A percentile compares a stretch with the other conserved stretches of the same genome.
phyloP scores from a whole-genome alignment of 2,797 vertebrate species.

The Pelodytes ibericus region DNA sequence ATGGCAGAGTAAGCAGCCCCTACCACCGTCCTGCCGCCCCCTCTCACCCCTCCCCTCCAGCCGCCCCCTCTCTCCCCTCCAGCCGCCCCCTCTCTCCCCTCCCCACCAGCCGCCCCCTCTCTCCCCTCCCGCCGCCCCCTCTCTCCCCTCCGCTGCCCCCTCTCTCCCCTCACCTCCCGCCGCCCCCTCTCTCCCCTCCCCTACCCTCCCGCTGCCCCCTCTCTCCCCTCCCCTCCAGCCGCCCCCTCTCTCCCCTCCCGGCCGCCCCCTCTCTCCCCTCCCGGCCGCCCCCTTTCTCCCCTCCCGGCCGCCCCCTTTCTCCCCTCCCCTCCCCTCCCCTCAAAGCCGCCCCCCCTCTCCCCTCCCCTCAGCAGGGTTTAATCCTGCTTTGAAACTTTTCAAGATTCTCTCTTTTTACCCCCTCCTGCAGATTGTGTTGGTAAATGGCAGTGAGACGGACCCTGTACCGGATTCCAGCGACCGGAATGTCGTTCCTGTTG shows the following conservation, averaged over 20 bases:
- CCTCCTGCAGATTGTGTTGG: constrained; percentile 79
- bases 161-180: too few species aligned
- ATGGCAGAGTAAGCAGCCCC: constrained; percentile 75
- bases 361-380: neutral
- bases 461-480: constrained; percentile 47
- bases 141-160: too few species aligned
- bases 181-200: neutral
- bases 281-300: neutral
- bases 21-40: neutral
- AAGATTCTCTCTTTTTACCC: neutral
- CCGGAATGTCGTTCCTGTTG: constrained; percentile 73
- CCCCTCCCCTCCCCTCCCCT: neutral
- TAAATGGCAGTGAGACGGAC: constrained; percentile 68
- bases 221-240: neutral
- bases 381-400: neutral
- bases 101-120: too few species aligned
- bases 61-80: neutral
- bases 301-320: too few species aligned
- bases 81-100: neutral
- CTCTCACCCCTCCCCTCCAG: too few species aligned
- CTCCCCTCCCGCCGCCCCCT: neutral
- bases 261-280: neutral
- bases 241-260: neutral
- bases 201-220: neutral
- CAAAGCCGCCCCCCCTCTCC: too few species aligned